These are phyloP conservation scores for Acanthaster planci DNA, from an alignment of 35 echinoderm and acorn worm genomes.

Conservation along the genomic window DNA sequence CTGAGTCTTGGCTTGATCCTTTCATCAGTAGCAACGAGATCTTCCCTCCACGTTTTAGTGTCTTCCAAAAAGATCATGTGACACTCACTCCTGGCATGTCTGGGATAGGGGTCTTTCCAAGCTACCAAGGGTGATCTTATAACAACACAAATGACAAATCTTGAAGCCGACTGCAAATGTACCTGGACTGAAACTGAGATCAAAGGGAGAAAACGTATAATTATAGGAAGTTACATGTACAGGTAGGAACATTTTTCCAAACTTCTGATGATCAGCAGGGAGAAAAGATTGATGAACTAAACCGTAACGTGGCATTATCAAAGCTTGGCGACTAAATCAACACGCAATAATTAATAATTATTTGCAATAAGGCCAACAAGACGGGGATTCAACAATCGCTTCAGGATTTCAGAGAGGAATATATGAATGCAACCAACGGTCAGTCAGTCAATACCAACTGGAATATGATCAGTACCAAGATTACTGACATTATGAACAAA, in stretches of 20 bases:
- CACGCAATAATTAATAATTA: not conserved
- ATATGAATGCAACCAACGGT: not conserved
- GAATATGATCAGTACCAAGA: not conserved
- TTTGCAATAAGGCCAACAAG: slow-evolving; percentile 10
- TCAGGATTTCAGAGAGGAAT: not conserved
- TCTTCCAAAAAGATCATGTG: too few species aligned
- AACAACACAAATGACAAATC: not conserved
- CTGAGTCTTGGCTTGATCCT: slow-evolving; percentile 44
- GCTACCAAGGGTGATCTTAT: too few species aligned
- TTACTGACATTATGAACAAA: slow-evolving; percentile 40
- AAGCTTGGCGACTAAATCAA: too few species aligned
- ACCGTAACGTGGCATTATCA: not conserved
- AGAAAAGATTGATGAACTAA: too few species aligned
- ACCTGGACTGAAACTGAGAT: slow-evolving; percentile 37
- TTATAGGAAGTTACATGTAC: slow-evolving; percentile 30
- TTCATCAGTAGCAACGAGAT: slow-evolving; percentile 19
- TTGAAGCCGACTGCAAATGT: not conserved
- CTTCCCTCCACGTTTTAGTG: slow-evolving; percentile 31
- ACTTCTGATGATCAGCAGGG: slow-evolving; percentile 4
- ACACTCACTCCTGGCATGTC: too few species aligned
- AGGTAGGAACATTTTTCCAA: not conserved
- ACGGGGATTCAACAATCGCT: not conserved
- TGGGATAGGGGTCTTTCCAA: too few species aligned
- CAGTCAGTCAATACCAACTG: not conserved
- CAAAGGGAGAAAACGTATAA: slow-evolving; percentile 27